Evolutionary conservation across 1,140 invertebrate genomes (phyloP), one percentile per base, ranked within the genome.

Genomic region (Camponotus vicinus): DNA sequence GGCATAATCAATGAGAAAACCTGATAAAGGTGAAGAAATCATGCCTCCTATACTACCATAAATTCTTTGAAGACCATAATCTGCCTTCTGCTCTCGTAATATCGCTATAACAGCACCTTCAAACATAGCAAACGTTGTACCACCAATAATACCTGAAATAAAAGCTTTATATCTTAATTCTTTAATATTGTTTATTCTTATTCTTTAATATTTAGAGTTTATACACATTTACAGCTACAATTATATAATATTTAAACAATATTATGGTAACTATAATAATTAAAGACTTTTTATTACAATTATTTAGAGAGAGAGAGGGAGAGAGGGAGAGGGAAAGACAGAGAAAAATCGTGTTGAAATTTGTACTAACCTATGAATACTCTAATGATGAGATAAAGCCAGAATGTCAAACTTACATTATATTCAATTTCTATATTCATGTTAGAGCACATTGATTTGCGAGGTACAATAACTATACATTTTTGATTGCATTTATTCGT

Each of bases 31-130:
- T 3, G 97, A 97, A 37, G 97, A 97, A 71, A 98, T 97, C 96
- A 98, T 98, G 9, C 97, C 97, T 1, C 97, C 97, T 63, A 98
- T 96, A 71, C 96, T 97, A 32, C 97, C 97, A 91, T 97, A 98
- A 85, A 98, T 96, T 83, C 97, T 95, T 94, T 98, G 97, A 55
- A 98, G 94, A 0, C 97, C 98, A 88, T 98, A 98, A 94, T 98
- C 97, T 2, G 97, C 97, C 75, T 97, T 96, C 89, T 98, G 97
- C 90, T 97, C 97, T 64, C 97, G 95, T 37, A 98, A 94, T 90
- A 98, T 97, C 3, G 97, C 97, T 59, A 98, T 97, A 2, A 97
- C 97, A 18, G 97, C 97, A 11, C 97, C 97, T 94, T 98, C 97
- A 91, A 98, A 97, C 97, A 98, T 97, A 6, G 97, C 97, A 90